Base-by-base conservation (phyloP, 2,888 invertebrate species). In the Meganola albula region DNA sequence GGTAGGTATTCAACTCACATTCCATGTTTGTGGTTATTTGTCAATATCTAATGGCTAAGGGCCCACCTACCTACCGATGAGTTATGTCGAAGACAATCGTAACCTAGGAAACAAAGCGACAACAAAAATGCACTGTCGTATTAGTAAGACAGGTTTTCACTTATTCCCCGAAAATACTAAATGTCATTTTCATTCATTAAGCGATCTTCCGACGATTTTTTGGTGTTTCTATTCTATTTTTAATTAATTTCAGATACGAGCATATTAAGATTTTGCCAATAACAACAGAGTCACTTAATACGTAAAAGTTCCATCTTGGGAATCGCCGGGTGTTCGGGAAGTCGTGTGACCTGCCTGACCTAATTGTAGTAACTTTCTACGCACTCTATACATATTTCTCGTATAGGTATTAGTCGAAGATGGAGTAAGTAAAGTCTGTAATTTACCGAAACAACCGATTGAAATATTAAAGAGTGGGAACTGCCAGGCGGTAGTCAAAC, bases 11-110 rank as follows among this genome's bases (percentile, higher is more conserved):
- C n/a, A n/a, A 55, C 48, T 23, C 35, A 57, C 44, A 51, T 55
- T 59, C 56, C 45, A 55, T 57, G 56, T 59, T 56, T 57, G 57
- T 65, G 53, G 62, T 53, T 74, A 73, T 76, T 71, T 74, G 82
- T 83, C 82, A 77, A 79, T 75, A 74, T 66, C 74, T 79, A 74
- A 75, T 73, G 70, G 69, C 69, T 75, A 75, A 78, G 80, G 72
- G 72, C 55, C 53, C 40, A 55, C 53, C 72, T 70, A 70, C 71
- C 53, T 40, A 55, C 53, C 72, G 71, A 70, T 71, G 73, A 73
- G 60, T 69, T 60, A 62, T 63, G 63, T 68, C 61, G 64, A 80
- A 83, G 82, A 83, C 79, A 75, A 73, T 65, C 65, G 76, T 79
- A 56, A 53, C 68, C 78, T 45, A 50, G 78, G 66, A 54, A 52